Evolutionary conservation across 2,113 vertebrate genomes (phyloP).

Genomic region (Globicephala melas): DNA sequence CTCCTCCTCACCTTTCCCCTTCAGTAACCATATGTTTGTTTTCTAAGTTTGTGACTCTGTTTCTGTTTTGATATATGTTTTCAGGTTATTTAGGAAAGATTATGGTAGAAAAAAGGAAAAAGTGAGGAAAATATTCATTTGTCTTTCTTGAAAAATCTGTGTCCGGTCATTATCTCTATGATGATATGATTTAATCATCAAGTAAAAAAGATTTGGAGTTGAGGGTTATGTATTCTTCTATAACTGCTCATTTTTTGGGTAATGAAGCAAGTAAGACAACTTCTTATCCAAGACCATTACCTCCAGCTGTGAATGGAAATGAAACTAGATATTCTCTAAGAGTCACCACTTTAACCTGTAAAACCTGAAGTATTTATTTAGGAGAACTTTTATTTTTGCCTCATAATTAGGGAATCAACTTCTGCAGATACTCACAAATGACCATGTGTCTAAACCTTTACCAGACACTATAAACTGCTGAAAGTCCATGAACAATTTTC

Average conservation of each 20-base stretch:
- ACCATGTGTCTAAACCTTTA: background rate
- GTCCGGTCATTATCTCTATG: background rate
- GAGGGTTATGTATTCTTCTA: background rate
- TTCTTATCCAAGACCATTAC: background rate
- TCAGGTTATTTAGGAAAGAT: background rate
- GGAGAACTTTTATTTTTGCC: background rate
- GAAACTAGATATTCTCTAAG: background rate
- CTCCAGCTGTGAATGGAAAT: background rate
- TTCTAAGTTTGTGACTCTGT: background rate
- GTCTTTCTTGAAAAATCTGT: background rate
- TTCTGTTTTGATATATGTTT: background rate
- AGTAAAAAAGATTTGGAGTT: background rate
- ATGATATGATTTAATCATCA: background rate
- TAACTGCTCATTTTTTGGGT: slow-evolving; percentile 9
- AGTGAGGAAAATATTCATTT: background rate
- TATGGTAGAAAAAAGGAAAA: background rate
- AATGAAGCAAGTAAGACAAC: background rate
- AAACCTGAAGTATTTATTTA: slow-evolving; percentile 1
- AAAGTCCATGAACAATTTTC: background rate
- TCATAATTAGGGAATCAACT: background rate
- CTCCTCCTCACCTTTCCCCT: background rate
- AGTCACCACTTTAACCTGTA: background rate
- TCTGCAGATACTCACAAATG: background rate
- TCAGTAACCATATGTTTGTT: background rate
- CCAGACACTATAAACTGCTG: background rate